phyloP scores from a whole-genome alignment of 2,797 vertebrate species.

The Enteromius afrohamiltoni region DNA sequence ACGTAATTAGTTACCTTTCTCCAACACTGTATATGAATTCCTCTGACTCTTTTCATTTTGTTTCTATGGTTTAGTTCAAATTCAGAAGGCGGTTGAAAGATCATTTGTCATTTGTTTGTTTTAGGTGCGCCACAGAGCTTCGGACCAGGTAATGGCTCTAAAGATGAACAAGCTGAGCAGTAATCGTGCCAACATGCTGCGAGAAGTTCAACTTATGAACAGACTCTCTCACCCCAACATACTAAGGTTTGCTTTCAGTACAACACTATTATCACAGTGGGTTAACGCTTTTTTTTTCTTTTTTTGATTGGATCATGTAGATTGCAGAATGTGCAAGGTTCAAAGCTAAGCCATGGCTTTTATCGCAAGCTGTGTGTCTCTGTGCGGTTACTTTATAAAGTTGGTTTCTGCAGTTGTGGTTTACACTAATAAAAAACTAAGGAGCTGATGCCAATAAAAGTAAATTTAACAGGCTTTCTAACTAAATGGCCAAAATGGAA shows the following conservation, averaged over 20 bases:
- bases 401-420: conserved; percentile 4
- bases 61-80: neutral
- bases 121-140: conserved; percentile 91
- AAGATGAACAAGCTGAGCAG: conserved; percentile 98
- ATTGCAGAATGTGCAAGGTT: neutral
- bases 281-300: neutral
- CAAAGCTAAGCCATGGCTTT: neutral
- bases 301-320: neutral
- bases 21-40: neutral
- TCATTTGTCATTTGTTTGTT: conserved; percentile 41
- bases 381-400: conserved; percentile 4
- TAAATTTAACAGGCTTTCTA: conserved; percentile 27
- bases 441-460: conserved; percentile 14
- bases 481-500: neutral
- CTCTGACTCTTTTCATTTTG: neutral
- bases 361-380: neutral
- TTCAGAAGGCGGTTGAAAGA: neutral
- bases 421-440: neutral
- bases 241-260: conserved; percentile 77
- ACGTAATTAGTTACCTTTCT: too few species aligned
- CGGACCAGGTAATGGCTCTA: conserved; percentile 96
- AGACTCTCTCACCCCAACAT: conserved; percentile 93
- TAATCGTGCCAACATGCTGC: conserved; percentile 96
- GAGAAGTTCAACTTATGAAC: conserved; percentile 98
- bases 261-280: neutral